These are phyloP conservation scores for Tonatia bakeri DNA, from an alignment of 2,113 vertebrate genomes.

Conservation along the genomic window DNA sequence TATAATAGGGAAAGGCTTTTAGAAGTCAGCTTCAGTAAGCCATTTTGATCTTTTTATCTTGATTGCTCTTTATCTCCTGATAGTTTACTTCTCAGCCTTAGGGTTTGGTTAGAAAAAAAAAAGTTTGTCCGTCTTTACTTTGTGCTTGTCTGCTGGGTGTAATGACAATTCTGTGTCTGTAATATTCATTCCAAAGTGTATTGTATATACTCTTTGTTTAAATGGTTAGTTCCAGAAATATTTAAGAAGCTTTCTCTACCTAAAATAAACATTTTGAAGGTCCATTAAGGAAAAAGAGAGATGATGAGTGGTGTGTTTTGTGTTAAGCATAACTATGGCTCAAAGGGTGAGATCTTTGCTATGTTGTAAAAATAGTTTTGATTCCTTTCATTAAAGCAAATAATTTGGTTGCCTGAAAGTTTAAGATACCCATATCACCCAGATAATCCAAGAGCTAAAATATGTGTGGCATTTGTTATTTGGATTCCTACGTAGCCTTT, in stretches of 20 bases:
- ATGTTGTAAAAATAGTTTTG: constrained; percentile 54
- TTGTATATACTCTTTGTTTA: constrained; percentile 46
- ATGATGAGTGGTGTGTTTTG: constrained; percentile 63
- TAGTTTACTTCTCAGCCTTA: constrained; percentile 12
- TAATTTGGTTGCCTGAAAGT: constrained; percentile 58
- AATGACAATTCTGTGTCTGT: background rate
- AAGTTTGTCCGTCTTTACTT: background rate
- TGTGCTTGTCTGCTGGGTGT: background rate
- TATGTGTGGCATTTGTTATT: constrained; percentile 48
- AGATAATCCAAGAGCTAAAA: constrained; percentile 44
- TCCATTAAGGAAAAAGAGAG: constrained; percentile 29
- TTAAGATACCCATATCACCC: constrained; percentile 19
- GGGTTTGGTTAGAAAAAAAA: background rate
- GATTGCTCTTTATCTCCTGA: constrained; percentile 39
- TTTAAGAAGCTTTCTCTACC: constrained; percentile 63
- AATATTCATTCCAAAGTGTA: constrained; percentile 45
- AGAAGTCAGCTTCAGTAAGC: background rate
- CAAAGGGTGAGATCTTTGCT: constrained; percentile 45
- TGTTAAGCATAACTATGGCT: constrained; percentile 50
- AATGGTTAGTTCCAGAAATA: constrained; percentile 66
- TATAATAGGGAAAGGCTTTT: constrained; percentile 2
- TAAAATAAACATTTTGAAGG: constrained; percentile 66
- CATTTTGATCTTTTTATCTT: constrained; percentile 49
- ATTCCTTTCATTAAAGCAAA: constrained; percentile 60
- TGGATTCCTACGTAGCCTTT: constrained; percentile 14